Conservation (phyloP, 1,140 invertebrate genomes). For the Procambarus clarkii region DNA sequence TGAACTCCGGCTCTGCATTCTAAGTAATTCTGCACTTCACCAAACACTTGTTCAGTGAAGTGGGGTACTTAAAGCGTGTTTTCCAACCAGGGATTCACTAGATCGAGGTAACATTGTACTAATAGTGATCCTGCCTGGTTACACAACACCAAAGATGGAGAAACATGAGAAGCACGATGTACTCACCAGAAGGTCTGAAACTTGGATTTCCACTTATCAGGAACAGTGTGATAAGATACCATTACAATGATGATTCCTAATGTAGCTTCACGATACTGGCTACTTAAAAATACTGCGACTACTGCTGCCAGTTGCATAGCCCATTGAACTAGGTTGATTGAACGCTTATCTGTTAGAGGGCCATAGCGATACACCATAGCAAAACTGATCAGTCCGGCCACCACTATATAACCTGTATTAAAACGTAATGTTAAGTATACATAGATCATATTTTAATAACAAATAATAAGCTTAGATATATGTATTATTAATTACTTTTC, state of each 20-base stretch:
- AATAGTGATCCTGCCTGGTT: too few relatives aligned
- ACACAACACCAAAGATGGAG: neutral
- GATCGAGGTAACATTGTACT: too few relatives aligned
- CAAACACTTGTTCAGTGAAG: too few relatives aligned
- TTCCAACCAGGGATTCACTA: too few relatives aligned
- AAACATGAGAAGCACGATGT: neutral
- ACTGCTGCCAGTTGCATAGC: conserved; percentile 85
- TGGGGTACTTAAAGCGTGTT: too few relatives aligned
- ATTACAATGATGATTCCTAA: conserved; percentile 81
- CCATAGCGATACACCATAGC: conserved; percentile 91
- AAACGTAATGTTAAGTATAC: neutral
- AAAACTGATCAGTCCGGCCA: conserved; percentile 87
- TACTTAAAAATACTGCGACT: conserved; percentile 85
- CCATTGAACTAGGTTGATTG: conserved; percentile 91
- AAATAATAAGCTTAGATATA: neutral
- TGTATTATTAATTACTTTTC: too few relatives aligned
- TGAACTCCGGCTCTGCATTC: too few relatives aligned
- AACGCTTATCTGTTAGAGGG: conserved; percentile 86
- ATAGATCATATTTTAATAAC: neutral
- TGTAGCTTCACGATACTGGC: conserved; percentile 86
- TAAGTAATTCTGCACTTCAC: too few relatives aligned
- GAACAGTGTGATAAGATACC: conserved; percentile 82
- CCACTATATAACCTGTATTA: conserved; percentile 83
- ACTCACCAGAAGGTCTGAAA: conserved; percentile 73
- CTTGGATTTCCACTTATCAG: conserved; percentile 76